These are phyloP conservation scores for Musca vetustissima DNA, from an alignment of 1,140 invertebrate species.

Conservation along the genomic window DNA sequence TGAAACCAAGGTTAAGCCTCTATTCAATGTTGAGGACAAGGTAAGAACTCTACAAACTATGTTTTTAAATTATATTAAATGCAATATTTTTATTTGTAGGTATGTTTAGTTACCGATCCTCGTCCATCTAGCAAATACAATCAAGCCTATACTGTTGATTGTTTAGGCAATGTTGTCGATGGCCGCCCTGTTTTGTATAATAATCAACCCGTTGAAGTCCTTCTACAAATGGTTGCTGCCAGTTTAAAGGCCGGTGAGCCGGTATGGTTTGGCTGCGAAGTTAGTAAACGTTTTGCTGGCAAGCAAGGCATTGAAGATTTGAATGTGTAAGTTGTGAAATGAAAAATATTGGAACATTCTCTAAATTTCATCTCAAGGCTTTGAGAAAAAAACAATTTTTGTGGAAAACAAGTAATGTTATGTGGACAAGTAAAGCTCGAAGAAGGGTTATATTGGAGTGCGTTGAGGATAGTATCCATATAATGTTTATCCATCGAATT, in stretches of 20 bases:
- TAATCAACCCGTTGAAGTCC: conserved; percentile 78
- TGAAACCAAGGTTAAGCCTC: conserved; percentile 73
- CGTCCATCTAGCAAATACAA: conserved; percentile 74
- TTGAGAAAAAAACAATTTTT: too few species aligned
- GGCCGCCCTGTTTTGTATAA: conserved; percentile 79
- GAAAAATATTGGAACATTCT: background rate
- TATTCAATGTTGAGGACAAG: conserved; percentile 83
- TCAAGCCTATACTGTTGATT: conserved; percentile 83
- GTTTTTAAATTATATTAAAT: background rate
- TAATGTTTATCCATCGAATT: too few species aligned
- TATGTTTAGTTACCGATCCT: conserved; percentile 85
- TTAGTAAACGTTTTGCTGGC: conserved; percentile 75
- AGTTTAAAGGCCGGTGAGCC: conserved; percentile 80
- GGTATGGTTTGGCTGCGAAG: conserved; percentile 94
- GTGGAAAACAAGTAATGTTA: too few species aligned
- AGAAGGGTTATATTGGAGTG: too few species aligned
- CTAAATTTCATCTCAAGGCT: background rate
- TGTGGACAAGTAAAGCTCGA: too few species aligned
- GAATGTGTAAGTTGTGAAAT: conserved; percentile 63
- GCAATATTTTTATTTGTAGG: conserved; percentile 56
- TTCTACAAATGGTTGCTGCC: conserved; percentile 73
- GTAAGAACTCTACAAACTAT: conserved; percentile 52
- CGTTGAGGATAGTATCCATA: too few species aligned
- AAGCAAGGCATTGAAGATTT: conserved; percentile 82
- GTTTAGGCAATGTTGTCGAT: conserved; percentile 81